These are phyloP conservation scores for Drosophila sproati DNA, from an alignment of 1,140 invertebrate species.

Conservation along the genomic window DNA sequence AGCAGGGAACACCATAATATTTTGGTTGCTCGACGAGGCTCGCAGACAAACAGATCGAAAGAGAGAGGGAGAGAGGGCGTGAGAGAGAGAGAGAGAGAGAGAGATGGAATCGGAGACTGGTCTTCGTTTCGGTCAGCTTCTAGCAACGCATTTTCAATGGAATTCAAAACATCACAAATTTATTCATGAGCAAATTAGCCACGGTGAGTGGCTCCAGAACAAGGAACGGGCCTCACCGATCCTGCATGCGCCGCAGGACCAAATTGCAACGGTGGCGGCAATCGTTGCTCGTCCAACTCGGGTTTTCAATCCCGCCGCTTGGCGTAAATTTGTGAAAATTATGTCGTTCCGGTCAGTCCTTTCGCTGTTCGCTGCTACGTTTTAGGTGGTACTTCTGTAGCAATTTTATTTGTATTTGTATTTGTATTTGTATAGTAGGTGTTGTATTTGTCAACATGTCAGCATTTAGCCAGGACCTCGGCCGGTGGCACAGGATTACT, in stretches of 20 bases:
- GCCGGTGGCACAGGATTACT: constrained; percentile 66
- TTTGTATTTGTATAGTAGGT: constrained; percentile 83
- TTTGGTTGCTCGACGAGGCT: constrained; percentile 72
- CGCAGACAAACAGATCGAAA: not conserved
- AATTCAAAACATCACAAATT: constrained; percentile 61
- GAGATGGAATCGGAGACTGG: not conserved
- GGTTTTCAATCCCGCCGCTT: constrained; percentile 7
- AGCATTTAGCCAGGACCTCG: constrained; percentile 64
- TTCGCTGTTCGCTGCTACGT: constrained; percentile 42
- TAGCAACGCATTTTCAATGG: constrained; percentile 47
- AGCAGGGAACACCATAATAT: constrained; percentile 84
- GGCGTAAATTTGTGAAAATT: constrained; percentile 80
- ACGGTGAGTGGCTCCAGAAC: constrained; percentile 62
- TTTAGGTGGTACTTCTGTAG: constrained; percentile 82
- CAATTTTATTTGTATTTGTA: constrained; percentile 76
- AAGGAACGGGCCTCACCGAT: constrained; percentile 32
- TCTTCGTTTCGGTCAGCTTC: constrained; percentile 1
- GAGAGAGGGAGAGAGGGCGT: constrained; percentile 10
- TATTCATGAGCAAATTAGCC: constrained; percentile 75
- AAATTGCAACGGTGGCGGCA: constrained; percentile 43
- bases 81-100: constrained; percentile 9
- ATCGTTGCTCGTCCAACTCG: not conserved
- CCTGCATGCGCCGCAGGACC: constrained; percentile 56
- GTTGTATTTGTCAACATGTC: constrained; percentile 84
- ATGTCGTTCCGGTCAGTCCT: constrained; percentile 77